Base-by-base conservation (phyloP, 2,797 vertebrate genomes). In the Chaetodon trifasciatus region DNA sequence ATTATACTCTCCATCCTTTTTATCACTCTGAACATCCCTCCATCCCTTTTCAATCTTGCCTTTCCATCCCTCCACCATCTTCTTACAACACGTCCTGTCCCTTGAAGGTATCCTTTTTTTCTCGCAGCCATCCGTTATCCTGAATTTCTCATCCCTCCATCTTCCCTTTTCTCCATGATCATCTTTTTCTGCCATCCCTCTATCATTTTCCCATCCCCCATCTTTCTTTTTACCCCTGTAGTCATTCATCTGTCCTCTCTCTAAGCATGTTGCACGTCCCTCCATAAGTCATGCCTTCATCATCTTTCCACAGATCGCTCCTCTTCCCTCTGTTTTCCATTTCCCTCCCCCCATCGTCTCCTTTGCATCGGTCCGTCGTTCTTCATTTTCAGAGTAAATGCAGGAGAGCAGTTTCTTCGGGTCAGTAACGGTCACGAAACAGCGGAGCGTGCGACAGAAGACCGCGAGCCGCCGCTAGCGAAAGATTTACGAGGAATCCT, bases 191-290 rank as follows among this genome's bases (percentile, higher is more conserved):
- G 9, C 35, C 28, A 39, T 39, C 19, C 53, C 12, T 65, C 35
- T 52, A 32, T 46, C 56, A 1, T 17, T 8, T 23, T n/a, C 0
- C 35, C 23, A 21, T 69, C 56, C 50, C 50, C n/a, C 50, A 17
- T 6, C n/a, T 3, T n/a, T 19, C 11, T 1, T 56, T 5, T 8
- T 19, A 6, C 23, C 21, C 57, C 23, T 46, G 8, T 9, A 46
- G 4, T 47, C 2, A 16, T 49, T 23, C 63, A 17, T 0, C 11
- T 0, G 16, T 50, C n/a, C 5, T 50, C 28, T 24, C 8, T 32
- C 53, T 8, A 24, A 28, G 8, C 42, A 44, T 44, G 8, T 13
- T 44, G 8, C 42, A 8, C 42, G 12, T 44, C 42, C 42, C 42
- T 44, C 42, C 42, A 44, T 44, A 44, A 44, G 28, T 58, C 64